Conservation (phyloP, 1,140 invertebrate species). For the Diorhabda sublineata region DNA sequence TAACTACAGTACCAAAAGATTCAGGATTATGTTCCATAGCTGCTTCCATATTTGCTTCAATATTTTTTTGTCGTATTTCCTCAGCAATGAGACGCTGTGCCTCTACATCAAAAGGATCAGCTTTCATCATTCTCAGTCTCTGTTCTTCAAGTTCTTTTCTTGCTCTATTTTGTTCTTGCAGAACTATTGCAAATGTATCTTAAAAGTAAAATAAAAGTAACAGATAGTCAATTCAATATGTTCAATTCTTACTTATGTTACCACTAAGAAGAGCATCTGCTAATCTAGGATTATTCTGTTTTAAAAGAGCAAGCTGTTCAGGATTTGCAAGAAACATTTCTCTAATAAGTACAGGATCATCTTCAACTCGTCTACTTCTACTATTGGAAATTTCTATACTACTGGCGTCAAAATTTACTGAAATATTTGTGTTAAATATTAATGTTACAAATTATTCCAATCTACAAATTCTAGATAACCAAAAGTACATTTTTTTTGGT, state of each 20-base stretch:
- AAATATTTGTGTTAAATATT: conserved; percentile 26
- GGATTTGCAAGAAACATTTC: conserved; percentile 91
- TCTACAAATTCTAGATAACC: too few species aligned
- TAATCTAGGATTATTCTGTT: conserved; percentile 89
- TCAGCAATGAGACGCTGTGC: conserved; percentile 92
- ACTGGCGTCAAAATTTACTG: conserved; percentile 73
- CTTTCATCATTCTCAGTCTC: conserved; percentile 80
- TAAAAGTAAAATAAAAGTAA: conserved; percentile 4
- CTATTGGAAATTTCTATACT: conserved; percentile 69
- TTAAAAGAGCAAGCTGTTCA: conserved; percentile 82
- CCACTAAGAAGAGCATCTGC: conserved; percentile 86
- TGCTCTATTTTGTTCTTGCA: conserved; percentile 75
- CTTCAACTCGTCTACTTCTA: conserved; percentile 49
- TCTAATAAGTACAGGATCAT: conserved; percentile 84
- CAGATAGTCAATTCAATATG: too few species aligned
- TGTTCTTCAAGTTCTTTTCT: conserved; percentile 76
- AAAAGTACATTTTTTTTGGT: too few species aligned
- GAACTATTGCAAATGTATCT: conserved; percentile 79
- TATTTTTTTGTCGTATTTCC: conserved; percentile 93
- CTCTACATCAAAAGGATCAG: conserved; percentile 93
- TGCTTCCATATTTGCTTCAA: conserved; percentile 97
- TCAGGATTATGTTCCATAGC: conserved; percentile 98
- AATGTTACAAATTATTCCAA: too few species aligned
- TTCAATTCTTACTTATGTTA: conserved; percentile 59
- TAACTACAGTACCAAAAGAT: conserved; percentile 94